Percentiles rank a stretch among this genome's conserved stretches.
Conservation (phyloP, 2,113 vertebrate genomes). For the Pogonocichla stellata region DNA sequence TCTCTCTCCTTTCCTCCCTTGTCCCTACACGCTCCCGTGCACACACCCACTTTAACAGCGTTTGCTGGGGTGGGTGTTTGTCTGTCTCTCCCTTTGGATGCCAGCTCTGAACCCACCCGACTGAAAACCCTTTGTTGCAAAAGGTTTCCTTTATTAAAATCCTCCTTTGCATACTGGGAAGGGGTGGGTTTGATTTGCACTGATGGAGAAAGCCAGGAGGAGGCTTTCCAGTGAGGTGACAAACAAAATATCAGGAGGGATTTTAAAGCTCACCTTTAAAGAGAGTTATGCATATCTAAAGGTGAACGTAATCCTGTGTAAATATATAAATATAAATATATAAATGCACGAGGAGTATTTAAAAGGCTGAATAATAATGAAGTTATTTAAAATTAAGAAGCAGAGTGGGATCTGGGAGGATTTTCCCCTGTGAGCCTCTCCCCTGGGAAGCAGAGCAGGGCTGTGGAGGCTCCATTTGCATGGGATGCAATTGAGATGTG, state of each 20-base stretch:
- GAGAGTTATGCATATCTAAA: fast-evolving
- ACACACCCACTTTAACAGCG: neutral
- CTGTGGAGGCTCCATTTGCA: neutral
- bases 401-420: fast-evolving
- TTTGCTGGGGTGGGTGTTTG: neutral
- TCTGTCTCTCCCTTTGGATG: neutral
- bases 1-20: neutral
- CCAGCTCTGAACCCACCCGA: neutral
- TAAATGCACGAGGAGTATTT: neutral
- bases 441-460: neutral
- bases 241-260: neutral
- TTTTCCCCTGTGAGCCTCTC: neutral
- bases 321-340: neutral
- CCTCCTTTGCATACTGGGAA: neutral
- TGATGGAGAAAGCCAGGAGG: neutral
- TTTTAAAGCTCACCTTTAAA: neutral
- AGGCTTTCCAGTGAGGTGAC: neutral
- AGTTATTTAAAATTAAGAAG: neutral
- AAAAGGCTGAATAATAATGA: neutral
- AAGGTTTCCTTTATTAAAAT: neutral
- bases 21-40: neutral
- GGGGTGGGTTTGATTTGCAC: neutral
- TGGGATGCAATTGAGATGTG: neutral
- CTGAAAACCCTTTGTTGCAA: neutral
- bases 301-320: fast-evolving